Conservation (phyloP, 2,113 vertebrate genomes). For the Bagarius yarrelli region DNA sequence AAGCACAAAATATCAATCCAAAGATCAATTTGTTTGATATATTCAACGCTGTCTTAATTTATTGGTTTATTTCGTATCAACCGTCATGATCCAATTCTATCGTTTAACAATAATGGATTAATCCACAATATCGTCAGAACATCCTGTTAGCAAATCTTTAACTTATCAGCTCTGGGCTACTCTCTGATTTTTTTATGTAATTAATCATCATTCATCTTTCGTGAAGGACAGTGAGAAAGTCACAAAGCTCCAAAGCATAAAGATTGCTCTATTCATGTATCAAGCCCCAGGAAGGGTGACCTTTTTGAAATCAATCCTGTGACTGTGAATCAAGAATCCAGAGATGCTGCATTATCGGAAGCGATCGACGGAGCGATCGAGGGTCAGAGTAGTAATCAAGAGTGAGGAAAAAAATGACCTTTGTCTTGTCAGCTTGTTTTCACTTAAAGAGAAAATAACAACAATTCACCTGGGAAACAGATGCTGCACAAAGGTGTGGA, state of each 20-base stretch:
- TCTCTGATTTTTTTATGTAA: background rate
- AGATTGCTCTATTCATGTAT: constrained; percentile 46
- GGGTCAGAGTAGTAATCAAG: constrained; percentile 60
- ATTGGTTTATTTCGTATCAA: constrained; percentile 29
- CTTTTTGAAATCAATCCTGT: constrained; percentile 57
- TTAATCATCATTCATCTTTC: background rate
- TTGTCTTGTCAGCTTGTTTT: constrained; percentile 40
- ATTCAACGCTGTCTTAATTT: background rate
- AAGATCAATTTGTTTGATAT: background rate
- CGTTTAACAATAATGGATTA: constrained; percentile 45
- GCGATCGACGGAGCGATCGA: constrained; percentile 57
- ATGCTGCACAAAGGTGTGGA: constrained; percentile 50
- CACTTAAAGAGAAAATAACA: constrained; percentile 59
- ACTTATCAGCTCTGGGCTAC: background rate
- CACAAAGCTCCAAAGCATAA: constrained; percentile 11
- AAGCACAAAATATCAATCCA: background rate
- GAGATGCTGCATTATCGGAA: constrained; percentile 50
- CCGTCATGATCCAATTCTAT: constrained; percentile 4
- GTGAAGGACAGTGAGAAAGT: constrained; percentile 24
- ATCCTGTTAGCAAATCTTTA: constrained; percentile 8
- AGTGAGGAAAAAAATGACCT: background rate
- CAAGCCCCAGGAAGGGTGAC: constrained; percentile 50
- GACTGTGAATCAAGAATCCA: constrained; percentile 54
- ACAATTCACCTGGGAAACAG: constrained; percentile 62
- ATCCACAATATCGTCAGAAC: background rate